phyloP scores from a whole-genome alignment of 2,113 vertebrate species.

The Perccottus glenii region DNA sequence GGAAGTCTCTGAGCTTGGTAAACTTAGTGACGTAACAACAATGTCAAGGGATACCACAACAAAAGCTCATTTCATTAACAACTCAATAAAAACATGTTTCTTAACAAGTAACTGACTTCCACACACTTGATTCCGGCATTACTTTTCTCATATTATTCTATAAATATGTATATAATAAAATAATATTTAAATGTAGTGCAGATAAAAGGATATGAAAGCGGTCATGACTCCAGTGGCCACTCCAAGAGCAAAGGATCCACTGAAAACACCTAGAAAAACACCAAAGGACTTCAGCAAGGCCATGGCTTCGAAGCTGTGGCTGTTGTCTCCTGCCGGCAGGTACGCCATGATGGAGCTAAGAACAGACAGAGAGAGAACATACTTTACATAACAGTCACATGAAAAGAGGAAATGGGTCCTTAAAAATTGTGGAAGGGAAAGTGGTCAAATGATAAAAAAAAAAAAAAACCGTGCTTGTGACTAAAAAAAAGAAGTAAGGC shows the following conservation, averaged over 20 bases:
- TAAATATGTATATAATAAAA: neutral
- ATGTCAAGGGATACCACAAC: conserved; percentile 60
- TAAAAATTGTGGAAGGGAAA: conserved; percentile 1
- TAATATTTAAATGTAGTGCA: neutral
- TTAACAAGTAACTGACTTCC: neutral
- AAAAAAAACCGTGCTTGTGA: neutral
- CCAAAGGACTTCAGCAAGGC: conserved; percentile 94
- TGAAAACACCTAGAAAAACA: conserved; percentile 94
- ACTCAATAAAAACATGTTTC: neutral
- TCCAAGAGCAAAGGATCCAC: conserved; percentile 94
- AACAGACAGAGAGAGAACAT: neutral
- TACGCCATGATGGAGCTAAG: conserved; percentile 93
- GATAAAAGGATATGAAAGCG: conserved; percentile 91
- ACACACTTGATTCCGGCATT: neutral
- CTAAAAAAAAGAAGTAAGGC: conserved; percentile 5
- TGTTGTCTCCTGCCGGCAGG: conserved; percentile 92
- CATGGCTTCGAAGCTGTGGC: conserved; percentile 92
- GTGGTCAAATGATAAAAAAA: conserved; percentile 1
- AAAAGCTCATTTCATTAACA: neutral
- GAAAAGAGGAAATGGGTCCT: neutral
- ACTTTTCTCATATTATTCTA: neutral
- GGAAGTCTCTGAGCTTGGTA: conserved; percentile 94
- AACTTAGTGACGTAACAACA: conserved; percentile 92
- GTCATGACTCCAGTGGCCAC: conserved; percentile 94
- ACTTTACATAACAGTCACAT: conserved; percentile 1